Evolutionary conservation across 2,888 invertebrate genomes (phyloP), one percentile per base, ranked within the genome.

Genomic region (Oegoconia quadripuncta): DNA sequence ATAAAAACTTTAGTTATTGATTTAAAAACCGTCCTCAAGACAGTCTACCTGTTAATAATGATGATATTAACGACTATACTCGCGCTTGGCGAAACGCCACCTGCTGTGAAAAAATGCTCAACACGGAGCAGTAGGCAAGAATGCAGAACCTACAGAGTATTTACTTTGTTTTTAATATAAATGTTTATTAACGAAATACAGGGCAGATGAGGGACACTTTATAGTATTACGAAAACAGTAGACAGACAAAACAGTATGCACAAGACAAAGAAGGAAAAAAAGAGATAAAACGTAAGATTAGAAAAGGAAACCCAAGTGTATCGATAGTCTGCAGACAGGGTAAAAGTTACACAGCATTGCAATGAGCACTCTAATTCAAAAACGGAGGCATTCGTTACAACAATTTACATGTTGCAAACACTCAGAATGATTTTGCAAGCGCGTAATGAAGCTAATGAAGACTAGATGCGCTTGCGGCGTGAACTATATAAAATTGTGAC

Each of bases 391-490:
- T 28, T 18, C n/a, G n/a, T 32, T 16, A 33, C 14, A 28, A 17
- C 26, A 35, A 35, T 35, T 20, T 18, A 28, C 27, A 54, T 71
- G 64, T 67, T 59, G 73, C 64, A 75, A 75, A 59, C 55, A 55
- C 50, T 61, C 61, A 59, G 57, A 56, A 54, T 56, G 48, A 54
- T 74, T 70, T 64, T 59, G 71, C 68, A 71, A 74, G 44, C 43
- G 51, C 42, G 54, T 70, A 76, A 74, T 74, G 70, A 63, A 71
- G 57, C 67, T 77, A 77, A 78, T 75, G 73, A 76, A 73, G 58
- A 59, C 47, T 48, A 42, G 55, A 54, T 51, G 57, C 49, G 57
- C 62, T 45, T 44, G 46, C 58, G 44, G 43, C 17, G 39, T 40
- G 44, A 41, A 56, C 61, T 58, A 66, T 58, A 66, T 69, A 74